These are phyloP conservation scores for Drosophila sechellia DNA, from an alignment of 1,140 invertebrate genomes.

Conservation along the genomic window DNA sequence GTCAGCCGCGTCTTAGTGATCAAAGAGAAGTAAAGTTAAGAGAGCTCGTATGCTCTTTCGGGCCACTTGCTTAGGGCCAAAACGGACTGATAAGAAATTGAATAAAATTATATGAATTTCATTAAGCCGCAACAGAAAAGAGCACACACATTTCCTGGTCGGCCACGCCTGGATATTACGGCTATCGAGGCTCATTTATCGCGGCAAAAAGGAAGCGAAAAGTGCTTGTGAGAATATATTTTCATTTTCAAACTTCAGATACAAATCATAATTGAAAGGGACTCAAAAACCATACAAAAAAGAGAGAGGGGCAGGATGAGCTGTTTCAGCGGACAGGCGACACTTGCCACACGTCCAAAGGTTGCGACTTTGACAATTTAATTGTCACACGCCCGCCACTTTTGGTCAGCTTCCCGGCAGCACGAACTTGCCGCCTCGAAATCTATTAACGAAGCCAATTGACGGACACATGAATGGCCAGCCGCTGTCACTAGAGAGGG, in stretches of 20 bases:
- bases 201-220: conserved; percentile 23
- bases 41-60: conserved; percentile 19
- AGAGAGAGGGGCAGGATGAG: conserved; percentile 12
- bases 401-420: conserved; percentile 56
- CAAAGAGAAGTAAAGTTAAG: conserved; percentile 58
- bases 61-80: conserved; percentile 59
- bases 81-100: conserved; percentile 73
- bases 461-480: conserved; percentile 79
- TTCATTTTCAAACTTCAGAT: conserved; percentile 51
- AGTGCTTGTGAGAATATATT: conserved; percentile 51
- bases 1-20: conserved; percentile 2
- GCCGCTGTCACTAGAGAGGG: conserved; percentile 52
- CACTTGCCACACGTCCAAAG: conserved; percentile 80
- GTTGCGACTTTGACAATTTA: conserved; percentile 75
- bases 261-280: conserved; percentile 78
- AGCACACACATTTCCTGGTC: conserved; percentile 36
- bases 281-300: background rate
- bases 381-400: conserved; percentile 82
- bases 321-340: conserved; percentile 34
- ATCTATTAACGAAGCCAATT: conserved; percentile 81
- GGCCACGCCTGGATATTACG: conserved; percentile 62
- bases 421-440: conserved; percentile 66
- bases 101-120: conserved; percentile 81
- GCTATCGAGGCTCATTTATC: conserved; percentile 76
- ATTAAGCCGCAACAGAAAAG: conserved; percentile 44